A percentile compares a stretch with the other conserved stretches of the same genome.
phyloP scores from a whole-genome alignment of 1,140 invertebrate genomes.

The Papilio polyxenes region DNA sequence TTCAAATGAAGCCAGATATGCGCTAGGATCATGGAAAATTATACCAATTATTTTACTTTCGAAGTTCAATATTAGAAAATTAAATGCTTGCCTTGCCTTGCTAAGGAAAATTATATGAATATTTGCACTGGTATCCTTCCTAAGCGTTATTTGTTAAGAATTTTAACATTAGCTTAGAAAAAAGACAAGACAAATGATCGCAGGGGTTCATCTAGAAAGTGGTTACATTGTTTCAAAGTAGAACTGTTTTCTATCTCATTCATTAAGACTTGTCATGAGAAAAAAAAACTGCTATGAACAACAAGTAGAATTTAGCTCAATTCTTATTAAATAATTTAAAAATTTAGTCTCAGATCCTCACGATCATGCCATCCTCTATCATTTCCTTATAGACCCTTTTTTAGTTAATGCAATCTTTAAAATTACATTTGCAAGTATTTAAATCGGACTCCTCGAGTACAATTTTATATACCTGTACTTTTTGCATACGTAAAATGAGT shows the following conservation, averaged over 20 bases:
- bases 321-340: background rate
- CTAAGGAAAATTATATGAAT: background rate
- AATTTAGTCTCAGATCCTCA: background rate
- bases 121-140: background rate
- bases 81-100: too few relatives aligned
- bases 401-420: background rate
- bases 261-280: background rate
- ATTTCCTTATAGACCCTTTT: background rate
- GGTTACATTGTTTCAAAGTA: conserved; percentile 15
- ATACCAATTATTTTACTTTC: background rate
- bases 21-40: background rate
- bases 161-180: background rate
- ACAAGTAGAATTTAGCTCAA: background rate
- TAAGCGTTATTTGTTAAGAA: conserved; percentile 13
- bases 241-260: background rate
- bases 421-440: background rate
- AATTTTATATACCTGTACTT: background rate
- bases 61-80: too few relatives aligned
- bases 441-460: background rate
- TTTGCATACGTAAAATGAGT: background rate
- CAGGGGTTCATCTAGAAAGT: background rate
- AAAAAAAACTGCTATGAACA: background rate
- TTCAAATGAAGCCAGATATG: background rate
- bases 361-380: background rate
- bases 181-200: conserved; percentile 24